Conservation (phyloP, 1,140 invertebrate species). For the Pseudomyrmex concolor region DNA sequence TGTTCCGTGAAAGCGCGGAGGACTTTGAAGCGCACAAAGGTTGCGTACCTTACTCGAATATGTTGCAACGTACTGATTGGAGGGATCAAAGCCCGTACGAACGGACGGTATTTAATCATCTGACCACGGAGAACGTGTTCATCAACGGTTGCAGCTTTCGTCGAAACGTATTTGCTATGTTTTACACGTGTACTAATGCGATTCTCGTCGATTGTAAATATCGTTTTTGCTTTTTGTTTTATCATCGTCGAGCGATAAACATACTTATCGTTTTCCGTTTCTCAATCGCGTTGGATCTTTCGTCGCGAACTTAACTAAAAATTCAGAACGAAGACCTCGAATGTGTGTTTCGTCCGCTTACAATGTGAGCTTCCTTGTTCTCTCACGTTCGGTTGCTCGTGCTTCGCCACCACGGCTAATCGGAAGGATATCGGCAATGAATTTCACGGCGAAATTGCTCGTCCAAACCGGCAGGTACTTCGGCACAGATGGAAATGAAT, state of each 20-base stretch:
- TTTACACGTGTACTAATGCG: not conserved
- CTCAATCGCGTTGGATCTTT: not conserved
- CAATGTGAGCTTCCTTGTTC: slow-evolving; percentile 24
- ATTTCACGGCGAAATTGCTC: slow-evolving; percentile 66
- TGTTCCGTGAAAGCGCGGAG: slow-evolving; percentile 42
- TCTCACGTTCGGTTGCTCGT: slow-evolving; percentile 44
- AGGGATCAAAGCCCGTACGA: slow-evolving; percentile 71
- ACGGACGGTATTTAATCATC: slow-evolving; percentile 69
- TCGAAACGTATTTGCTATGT: slow-evolving; percentile 47
- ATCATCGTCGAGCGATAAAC: slow-evolving; percentile 6
- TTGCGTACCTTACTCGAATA: slow-evolving; percentile 66
- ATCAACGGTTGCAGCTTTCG: slow-evolving; percentile 42
- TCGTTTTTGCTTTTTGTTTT: not conserved
- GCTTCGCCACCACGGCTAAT: slow-evolving; percentile 44
- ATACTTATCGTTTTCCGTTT: not conserved
- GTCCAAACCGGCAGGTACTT: slow-evolving; percentile 59
- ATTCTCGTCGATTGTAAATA: not conserved
- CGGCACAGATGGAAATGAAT: slow-evolving; percentile 65
- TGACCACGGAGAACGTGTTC: slow-evolving; percentile 65
- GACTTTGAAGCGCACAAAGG: slow-evolving; percentile 68
- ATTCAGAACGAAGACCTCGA: slow-evolving; percentile 31
- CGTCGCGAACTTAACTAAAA: slow-evolving; percentile 32
- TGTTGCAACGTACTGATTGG: slow-evolving; percentile 70
- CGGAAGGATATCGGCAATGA: slow-evolving; percentile 61
- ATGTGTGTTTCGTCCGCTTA: slow-evolving; percentile 32